Percentiles rank a stretch among this genome's conserved stretches.
Conservation (phyloP, 2,113 vertebrate species). For the Chroicocephalus ridibundus region DNA sequence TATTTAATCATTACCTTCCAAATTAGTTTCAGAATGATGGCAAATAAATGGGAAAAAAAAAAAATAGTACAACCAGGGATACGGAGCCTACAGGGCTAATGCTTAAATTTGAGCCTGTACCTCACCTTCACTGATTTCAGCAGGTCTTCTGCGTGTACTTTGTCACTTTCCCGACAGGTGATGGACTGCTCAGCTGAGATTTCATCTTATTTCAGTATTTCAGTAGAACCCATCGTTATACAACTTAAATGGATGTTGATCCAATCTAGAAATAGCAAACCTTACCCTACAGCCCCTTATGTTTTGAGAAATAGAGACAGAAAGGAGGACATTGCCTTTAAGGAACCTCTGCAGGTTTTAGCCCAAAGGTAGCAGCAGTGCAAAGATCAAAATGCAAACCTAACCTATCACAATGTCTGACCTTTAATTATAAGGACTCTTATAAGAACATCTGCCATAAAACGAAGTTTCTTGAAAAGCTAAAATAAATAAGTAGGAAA, state of each 20-base stretch:
- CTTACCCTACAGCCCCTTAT: not conserved
- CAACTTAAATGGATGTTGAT: not conserved
- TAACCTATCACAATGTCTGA: not conserved
- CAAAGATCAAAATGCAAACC: not conserved
- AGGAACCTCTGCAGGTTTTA: not conserved
- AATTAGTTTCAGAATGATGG: slow-evolving; percentile 1
- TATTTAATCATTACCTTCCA: slow-evolving; percentile 25
- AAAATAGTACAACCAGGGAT: not conserved
- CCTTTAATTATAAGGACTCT: not conserved
- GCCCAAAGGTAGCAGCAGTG: not conserved
- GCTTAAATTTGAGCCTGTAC: not conserved
- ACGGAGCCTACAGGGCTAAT: accelerated
- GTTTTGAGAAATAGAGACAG: not conserved
- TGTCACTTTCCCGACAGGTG: not conserved
- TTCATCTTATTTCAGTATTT: not conserved
- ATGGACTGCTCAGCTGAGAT: not conserved
- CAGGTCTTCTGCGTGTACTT: not conserved
- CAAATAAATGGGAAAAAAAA: not conserved
- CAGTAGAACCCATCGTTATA: not conserved
- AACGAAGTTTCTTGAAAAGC: not conserved
- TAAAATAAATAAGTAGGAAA: not conserved
- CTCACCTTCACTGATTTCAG: not conserved
- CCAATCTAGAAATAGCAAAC: not conserved
- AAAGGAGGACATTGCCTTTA: not conserved
- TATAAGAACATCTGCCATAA: not conserved